Evolutionary conservation across 2,113 vertebrate species (phyloP).

Genomic region (Stictonetta naevosa): DNA sequence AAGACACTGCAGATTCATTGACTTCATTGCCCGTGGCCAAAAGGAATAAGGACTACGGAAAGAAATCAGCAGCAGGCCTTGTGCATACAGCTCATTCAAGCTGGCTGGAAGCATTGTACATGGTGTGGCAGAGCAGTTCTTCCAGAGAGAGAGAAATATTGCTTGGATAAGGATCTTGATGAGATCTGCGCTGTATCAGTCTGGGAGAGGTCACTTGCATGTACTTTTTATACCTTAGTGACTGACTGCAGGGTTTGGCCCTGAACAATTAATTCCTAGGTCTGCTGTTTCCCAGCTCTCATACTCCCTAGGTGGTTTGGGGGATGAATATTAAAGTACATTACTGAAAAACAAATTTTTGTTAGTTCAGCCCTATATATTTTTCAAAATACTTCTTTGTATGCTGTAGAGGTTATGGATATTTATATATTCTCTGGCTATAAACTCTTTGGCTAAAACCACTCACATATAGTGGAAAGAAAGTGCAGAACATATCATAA

Average conservation of each 20-base stretch:
- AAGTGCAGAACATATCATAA: background rate
- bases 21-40: background rate
- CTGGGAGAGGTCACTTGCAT: background rate
- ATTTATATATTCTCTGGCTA: background rate
- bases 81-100: background rate
- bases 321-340: background rate
- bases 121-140: background rate
- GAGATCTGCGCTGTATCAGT: background rate
- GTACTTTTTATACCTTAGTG: background rate
- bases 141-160: background rate
- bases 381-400: background rate
- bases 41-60: background rate
- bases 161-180: background rate
- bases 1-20: background rate
- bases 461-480: background rate
- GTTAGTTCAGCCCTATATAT: background rate
- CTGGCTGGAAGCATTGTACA: background rate
- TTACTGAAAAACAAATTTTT: background rate
- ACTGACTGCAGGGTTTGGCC: background rate
- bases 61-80: background rate
- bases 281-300: background rate
- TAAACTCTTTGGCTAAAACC: background rate
- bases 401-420: background rate
- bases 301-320: background rate
- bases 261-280: background rate